Conservation (phyloP, 2,888 invertebrate genomes). For the Oscheius sp. region DNA sequence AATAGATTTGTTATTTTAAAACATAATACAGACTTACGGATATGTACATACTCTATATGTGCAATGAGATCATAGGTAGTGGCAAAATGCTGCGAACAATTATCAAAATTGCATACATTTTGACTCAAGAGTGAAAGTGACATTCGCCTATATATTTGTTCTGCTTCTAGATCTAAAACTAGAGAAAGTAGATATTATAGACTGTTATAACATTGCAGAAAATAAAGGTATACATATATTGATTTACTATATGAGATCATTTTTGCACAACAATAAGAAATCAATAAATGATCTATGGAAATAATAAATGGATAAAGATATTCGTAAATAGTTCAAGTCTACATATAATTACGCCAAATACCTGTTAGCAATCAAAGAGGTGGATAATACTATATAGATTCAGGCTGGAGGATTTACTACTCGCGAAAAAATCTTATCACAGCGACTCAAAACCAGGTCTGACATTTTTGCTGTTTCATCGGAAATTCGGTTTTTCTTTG, state of each 20-base stretch:
- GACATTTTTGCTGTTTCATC: neutral
- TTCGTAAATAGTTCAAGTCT: neutral
- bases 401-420: neutral
- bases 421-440: neutral
- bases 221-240: no score
- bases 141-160: constrained; percentile 12
- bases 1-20: no score
- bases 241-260: neutral
- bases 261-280: neutral
- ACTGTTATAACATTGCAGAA: no score
- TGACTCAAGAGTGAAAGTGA: constrained; percentile 20
- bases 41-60: constrained; percentile 49
- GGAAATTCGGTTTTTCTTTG: neutral
- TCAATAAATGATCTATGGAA: neutral
- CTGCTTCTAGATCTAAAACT: neutral
- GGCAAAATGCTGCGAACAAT: constrained; percentile 42
- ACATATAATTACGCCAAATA: neutral
- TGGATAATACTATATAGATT: no score
- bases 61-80: constrained; percentile 49
- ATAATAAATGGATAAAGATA: neutral
- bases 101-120: constrained; percentile 35
- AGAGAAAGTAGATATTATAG: no score
- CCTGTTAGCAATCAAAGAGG: neutral
- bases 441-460: neutral
- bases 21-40: constrained; percentile 37